Conservation (phyloP, 2,797 vertebrate genomes). For the Rhabdophis nuchalis region DNA sequence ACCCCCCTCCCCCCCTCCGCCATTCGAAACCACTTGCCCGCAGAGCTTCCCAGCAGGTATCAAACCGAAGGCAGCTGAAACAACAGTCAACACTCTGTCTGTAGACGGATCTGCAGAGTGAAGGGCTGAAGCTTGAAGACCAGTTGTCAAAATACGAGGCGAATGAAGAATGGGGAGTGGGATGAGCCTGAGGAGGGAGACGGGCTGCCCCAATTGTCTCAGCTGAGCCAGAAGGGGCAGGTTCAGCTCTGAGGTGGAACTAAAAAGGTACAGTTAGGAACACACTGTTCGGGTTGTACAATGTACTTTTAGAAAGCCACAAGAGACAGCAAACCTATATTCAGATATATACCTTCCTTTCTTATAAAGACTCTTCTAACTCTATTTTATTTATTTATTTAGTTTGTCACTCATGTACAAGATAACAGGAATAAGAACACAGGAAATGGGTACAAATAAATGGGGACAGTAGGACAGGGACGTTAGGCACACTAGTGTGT, state of each 20-base stretch:
- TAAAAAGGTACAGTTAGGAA: too few relatives aligned
- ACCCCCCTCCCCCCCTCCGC: slow-evolving; percentile 19
- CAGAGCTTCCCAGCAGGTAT: slow-evolving; percentile 20
- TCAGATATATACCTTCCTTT: background rate
- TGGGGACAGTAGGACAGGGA: too few relatives aligned
- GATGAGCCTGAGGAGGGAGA: background rate
- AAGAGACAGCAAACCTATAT: background rate
- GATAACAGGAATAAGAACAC: too few relatives aligned
- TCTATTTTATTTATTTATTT: too few relatives aligned
- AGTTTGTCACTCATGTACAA: too few relatives aligned
- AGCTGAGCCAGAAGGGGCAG: background rate
- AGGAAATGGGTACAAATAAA: too few relatives aligned
- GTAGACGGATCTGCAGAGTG: background rate
- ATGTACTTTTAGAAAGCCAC: background rate
- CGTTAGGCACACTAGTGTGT: too few relatives aligned
- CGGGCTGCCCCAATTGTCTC: background rate
- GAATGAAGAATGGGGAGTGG: background rate
- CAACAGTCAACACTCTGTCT: slow-evolving; percentile 3
- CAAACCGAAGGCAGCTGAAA: background rate
- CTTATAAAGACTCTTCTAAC: background rate
- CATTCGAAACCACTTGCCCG: slow-evolving; percentile 4
- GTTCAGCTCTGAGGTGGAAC: background rate
- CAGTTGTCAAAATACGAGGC: background rate
- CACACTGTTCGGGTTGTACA: background rate
- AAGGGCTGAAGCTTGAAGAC: background rate